Base-by-base conservation (phyloP, 2,113 vertebrate genomes). In the Cephalopterus ornatus region DNA sequence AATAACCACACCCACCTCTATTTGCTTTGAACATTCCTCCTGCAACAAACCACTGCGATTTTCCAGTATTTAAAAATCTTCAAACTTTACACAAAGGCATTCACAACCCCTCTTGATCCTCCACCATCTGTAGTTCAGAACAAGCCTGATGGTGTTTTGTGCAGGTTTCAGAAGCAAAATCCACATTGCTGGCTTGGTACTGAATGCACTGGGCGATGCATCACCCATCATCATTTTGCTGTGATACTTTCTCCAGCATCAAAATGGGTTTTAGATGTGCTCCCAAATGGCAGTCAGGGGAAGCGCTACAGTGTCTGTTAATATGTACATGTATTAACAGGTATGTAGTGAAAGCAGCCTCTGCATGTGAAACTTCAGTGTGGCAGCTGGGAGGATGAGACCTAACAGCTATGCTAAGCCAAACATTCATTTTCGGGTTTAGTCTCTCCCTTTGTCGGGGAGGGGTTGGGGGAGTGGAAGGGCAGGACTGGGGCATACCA, bases 171-270 rank as follows among this genome's bases (percentile, higher is more conserved):
- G 47, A 42, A 90, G 56, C 70, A 82, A 61, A 67, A 75, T 53
- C 32, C 78, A 56, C 52, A 15, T 55, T 63, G 71, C 46, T 0
- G 1, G 53, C 4, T 7, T 44, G 7, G 12, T 32, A 27, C 26
- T 26, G 39, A 80, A 46, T 1, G 17, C 33, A 21, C 6, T 56
- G 33, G 46, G n/a, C 68, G 72, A 77, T 11, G 7, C 28, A 58
- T 62, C 46, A 62, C n/a, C 37, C 73, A 47, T 28, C 0, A 0
- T 23, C 0, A 0, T 58, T 18, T 33, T 4, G 0, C 5, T 74
- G 53, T 42, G 49, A 17, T 41, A 44, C 52, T 26, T 95, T 62
- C 73, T 58, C 22, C 49, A 65, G 12, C 37, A 85, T 9, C 8
- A 5, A 88, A 83, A 77, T 1, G 14, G 23, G 27, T 46, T 85